phyloP scores from a whole-genome alignment of 2,888 invertebrate species.

The Eupithecia abbreviata region DNA sequence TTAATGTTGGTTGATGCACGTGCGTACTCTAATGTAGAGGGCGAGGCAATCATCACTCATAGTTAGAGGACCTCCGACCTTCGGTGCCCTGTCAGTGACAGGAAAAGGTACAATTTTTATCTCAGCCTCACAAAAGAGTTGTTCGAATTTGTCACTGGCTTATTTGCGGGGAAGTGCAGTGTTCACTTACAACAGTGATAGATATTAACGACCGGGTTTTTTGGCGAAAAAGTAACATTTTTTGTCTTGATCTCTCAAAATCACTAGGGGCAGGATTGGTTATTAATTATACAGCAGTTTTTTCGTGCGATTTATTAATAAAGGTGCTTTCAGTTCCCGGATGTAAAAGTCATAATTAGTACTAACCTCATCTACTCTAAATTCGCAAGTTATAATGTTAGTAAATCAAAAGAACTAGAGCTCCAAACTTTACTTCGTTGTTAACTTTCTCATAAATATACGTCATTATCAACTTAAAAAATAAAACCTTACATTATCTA shows the following conservation, averaged over 20 bases:
- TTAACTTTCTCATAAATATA: not conserved
- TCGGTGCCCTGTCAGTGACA: constrained; percentile 65
- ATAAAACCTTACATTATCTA: constrained; percentile 19
- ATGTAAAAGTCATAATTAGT: not conserved
- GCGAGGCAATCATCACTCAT: constrained; percentile 78
- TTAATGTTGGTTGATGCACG: constrained; percentile 66
- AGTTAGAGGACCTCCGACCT: constrained; percentile 69
- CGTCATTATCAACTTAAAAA: constrained; percentile 13
- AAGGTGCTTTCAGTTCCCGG: not conserved
- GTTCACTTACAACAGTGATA: constrained; percentile 64
- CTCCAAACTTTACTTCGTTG: not conserved
- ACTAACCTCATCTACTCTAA: not conserved
- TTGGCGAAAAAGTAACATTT: constrained; percentile 6
- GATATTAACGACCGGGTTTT: constrained; percentile 64
- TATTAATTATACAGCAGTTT: not conserved
- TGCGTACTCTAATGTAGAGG: constrained; percentile 69
- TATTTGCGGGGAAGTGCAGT: constrained; percentile 64
- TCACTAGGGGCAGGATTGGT: not conserved
- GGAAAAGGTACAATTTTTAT: constrained; percentile 77
- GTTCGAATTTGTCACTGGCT: constrained; percentile 77
- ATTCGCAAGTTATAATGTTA: not conserved
- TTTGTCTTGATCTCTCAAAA: constrained; percentile 9
- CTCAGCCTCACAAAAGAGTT: constrained; percentile 78
- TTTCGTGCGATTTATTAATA: not conserved
- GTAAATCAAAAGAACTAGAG: not conserved